These are phyloP conservation scores for Syrphus vitripennis DNA, from an alignment of 2,888 invertebrate genomes.

Conservation along the genomic window DNA sequence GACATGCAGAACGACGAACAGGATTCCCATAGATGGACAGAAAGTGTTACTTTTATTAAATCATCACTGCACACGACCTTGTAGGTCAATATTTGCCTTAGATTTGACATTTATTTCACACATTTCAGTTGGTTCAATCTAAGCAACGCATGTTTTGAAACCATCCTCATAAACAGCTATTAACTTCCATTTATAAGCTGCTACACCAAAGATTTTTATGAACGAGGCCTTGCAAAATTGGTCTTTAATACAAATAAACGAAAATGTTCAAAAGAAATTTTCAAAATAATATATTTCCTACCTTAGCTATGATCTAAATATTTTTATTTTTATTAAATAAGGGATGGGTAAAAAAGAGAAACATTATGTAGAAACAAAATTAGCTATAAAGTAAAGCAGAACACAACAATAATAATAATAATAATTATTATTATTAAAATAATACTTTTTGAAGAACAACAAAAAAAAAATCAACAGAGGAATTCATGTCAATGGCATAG, in stretches of 20 bases:
- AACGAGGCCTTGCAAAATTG: neutral
- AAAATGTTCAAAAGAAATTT: neutral
- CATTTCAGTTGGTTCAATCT: too few species aligned
- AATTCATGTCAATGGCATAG: constrained; percentile 64
- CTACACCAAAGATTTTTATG: too few species aligned
- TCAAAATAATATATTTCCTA: neutral
- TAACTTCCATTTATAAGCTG: too few species aligned
- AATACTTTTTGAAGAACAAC: neutral
- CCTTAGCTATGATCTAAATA: neutral
- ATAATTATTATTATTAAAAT: neutral
- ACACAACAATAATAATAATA: constrained; percentile 2
- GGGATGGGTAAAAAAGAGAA: neutral
- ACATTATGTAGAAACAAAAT: neutral
- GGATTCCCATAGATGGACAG: too few species aligned
- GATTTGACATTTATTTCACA: too few species aligned
- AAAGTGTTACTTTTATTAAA: too few species aligned
- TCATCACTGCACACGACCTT: too few species aligned
- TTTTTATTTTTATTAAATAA: neutral
- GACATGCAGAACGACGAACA: too few species aligned
- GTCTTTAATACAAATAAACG: neutral
- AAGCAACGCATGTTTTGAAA: too few species aligned
- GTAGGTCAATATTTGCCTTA: too few species aligned
- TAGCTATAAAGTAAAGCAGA: constrained; percentile 14
- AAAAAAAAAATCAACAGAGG: constrained; percentile 2
- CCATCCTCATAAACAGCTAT: too few species aligned